A percentile compares a stretch with the other conserved stretches of the same genome.
These are phyloP conservation scores for Brachyhypopomus gauderio DNA, from an alignment of 2,113 vertebrate genomes.

Conservation along the genomic window DNA sequence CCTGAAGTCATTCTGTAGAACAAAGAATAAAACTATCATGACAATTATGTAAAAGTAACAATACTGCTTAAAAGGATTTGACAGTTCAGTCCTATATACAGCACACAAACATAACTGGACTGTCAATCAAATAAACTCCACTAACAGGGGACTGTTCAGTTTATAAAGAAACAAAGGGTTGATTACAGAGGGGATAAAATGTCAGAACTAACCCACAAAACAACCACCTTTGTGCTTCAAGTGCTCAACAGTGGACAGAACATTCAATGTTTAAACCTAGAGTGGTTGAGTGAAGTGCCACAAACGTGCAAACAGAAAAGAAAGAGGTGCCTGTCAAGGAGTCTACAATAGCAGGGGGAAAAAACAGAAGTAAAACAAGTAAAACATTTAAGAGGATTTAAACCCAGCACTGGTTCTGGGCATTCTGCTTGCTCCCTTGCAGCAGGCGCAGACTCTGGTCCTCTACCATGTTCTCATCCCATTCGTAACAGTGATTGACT, in stretches of 20 bases:
- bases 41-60: background rate
- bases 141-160: background rate
- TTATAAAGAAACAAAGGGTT: background rate
- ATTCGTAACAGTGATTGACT: constrained; percentile 88
- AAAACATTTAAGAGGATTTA: constrained; percentile 42
- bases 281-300: constrained; percentile 7
- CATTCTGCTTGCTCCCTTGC: constrained; percentile 41
- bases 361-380: background rate
- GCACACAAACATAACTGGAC: background rate
- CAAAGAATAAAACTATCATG: background rate
- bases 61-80: background rate
- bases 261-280: background rate
- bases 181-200: background rate
- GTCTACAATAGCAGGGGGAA: background rate
- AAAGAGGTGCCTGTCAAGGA: background rate
- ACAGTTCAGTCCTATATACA: background rate
- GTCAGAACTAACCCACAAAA: constrained; percentile 7
- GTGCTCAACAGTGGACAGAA: constrained; percentile 31
- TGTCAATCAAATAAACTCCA: background rate
- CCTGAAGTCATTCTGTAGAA: background rate
- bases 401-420: constrained; percentile 51
- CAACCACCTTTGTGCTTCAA: background rate
- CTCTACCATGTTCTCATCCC: constrained; percentile 68
- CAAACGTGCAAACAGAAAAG: background rate
- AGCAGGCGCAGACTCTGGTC: constrained; percentile 18